These are phyloP conservation scores for Microctenopoma stevenorrisi DNA, from an alignment of 2,797 vertebrate species.

Conservation along the genomic window DNA sequence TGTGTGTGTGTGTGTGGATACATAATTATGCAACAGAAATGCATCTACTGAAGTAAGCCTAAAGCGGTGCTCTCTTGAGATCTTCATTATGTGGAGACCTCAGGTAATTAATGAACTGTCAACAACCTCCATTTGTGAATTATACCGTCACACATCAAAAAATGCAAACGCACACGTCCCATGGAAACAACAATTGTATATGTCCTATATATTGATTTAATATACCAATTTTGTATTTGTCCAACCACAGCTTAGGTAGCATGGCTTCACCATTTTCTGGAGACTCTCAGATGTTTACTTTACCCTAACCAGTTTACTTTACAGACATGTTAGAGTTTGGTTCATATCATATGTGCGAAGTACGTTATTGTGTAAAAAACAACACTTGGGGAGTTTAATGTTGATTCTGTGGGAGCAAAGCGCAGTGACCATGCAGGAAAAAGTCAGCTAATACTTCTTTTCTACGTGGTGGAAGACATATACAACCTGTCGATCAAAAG, in stretches of 20 bases:
- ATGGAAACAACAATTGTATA: conserved; percentile 7
- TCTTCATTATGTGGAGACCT: conserved; percentile 55
- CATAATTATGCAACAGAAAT: conserved; percentile 24
- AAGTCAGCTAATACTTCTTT: neutral
- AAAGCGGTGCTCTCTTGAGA: conserved; percentile 44
- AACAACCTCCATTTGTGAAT: conserved; percentile 50
- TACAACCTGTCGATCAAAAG: conserved; percentile 35
- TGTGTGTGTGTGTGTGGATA: neutral
- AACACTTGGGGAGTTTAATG: neutral
- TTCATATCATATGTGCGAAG: too few species aligned
- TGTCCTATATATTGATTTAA: conserved; percentile 14
- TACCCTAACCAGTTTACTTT: too few species aligned
- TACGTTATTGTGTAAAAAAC: too few species aligned
- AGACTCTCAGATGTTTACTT: too few species aligned
- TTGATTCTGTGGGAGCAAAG: neutral
- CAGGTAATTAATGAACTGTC: conserved; percentile 62
- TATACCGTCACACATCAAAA: conserved; percentile 13
- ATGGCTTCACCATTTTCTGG: too few species aligned
- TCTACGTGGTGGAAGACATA: conserved; percentile 13
- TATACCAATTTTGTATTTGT: conserved; percentile 5
- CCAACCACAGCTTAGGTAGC: conserved; percentile 1
- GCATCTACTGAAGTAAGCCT: conserved; percentile 42
- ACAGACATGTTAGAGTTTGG: too few species aligned
- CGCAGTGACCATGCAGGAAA: neutral
- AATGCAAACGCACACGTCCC: conserved; percentile 9